Conservation (phyloP, 2,888 invertebrate species). For the Palloptera scutellata region DNA sequence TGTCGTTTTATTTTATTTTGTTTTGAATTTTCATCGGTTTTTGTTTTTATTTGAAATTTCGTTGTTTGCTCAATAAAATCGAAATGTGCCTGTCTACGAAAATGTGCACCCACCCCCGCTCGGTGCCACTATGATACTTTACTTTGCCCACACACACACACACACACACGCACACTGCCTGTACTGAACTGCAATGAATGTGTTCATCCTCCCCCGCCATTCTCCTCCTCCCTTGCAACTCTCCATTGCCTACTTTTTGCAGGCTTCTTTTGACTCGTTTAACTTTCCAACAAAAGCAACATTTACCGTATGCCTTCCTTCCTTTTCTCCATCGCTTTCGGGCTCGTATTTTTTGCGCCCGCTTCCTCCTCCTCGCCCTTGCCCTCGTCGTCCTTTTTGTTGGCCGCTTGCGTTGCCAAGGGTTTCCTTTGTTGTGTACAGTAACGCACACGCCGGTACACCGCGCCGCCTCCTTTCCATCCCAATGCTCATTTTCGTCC, state of each 20-base stretch:
- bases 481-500: conserved; percentile 16
- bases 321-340: background rate
- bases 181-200: no score
- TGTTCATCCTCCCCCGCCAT: no score
- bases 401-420: conserved; percentile 57
- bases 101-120: conserved; percentile 17
- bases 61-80: conserved; percentile 63
- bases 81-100: conserved; percentile 45
- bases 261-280: no score
- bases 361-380: conserved; percentile 32
- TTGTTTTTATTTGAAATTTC: conserved; percentile 58
- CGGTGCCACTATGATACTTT: background rate
- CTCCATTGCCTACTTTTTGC: no score
- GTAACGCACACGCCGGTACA: conserved; percentile 17
- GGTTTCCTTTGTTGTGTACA: conserved; percentile 58
- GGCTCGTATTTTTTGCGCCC: no score
- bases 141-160: conserved; percentile 5
- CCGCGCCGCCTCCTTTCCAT: conserved; percentile 21
- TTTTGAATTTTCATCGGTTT: conserved; percentile 38
- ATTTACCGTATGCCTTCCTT: conserved; percentile 3
- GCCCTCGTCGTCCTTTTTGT: conserved; percentile 51
- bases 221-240: no score
- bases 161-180: conserved; percentile 18
- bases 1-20: conserved; percentile 30
- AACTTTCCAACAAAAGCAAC: no score